Base-by-base conservation (phyloP, 2,888 invertebrate species). In the Metopia argyrocephala region DNA sequence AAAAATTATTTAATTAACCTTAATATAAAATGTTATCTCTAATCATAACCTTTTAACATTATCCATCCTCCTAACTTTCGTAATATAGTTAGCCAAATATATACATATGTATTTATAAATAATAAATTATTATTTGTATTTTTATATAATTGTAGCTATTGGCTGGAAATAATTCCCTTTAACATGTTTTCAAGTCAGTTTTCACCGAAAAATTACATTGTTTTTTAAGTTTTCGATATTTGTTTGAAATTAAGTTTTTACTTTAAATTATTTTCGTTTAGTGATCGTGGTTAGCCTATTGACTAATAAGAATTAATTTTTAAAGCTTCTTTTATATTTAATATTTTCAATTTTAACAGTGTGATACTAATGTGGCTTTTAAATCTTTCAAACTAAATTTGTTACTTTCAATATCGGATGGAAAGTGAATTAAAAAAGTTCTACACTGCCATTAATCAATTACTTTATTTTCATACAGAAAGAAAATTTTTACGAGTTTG, bases 91-190 rank as follows among this genome's bases (percentile, higher is more conserved):
- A 28, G 23, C 45, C 48, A 54, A 45, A 56, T 38, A 52, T 25
- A n/a, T n/a, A n/a, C n/a, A n/a, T n/a, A n/a, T n/a, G n/a, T n/a
- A n/a, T n/a, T 59, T 48, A 65, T 70, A 27, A 28, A 57, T 25
- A 62, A 27, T 45, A 46, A 65, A 59, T 56, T 45, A 45, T 50
- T 61, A 45, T 50, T n/a, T n/a, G n/a, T 38, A 31, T 38, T 69
- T 38, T 31, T 59, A 64, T 68, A 31, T 69, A 68, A 50, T 76
- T 78, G 7, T 70, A 74, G 78, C 74, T 46, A 76, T 80, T 73
- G 59, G 69, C 69, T 81, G 65, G 61, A 73, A 81, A 78, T 81
- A 70, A 70, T 70, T 66, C 23, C 56, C 54, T 28, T 61, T 12
- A 46, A 76, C 31, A 12, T 61, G 68, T 62, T 25, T 61, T 69